Evolutionary conservation across 2,888 invertebrate species (phyloP).

Genomic region (Lingula anatina): DNA sequence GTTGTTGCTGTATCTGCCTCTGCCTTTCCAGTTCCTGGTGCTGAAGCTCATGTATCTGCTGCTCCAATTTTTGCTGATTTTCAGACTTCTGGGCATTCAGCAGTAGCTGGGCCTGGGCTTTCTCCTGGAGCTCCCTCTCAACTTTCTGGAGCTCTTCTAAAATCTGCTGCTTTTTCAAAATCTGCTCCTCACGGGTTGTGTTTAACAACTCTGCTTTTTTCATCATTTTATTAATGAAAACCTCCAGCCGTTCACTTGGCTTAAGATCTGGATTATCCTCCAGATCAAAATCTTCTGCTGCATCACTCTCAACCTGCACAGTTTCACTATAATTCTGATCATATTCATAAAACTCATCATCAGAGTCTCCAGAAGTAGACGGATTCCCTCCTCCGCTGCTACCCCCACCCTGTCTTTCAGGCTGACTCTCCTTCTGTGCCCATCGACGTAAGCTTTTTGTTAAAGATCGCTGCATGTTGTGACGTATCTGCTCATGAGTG

Average conservation of each 20-base stretch:
- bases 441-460: conserved; percentile 18
- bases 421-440: conserved; percentile 8
- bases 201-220: conserved; percentile 42
- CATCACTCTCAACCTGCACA: neutral
- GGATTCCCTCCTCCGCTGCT: too few species aligned
- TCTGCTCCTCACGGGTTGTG: conserved; percentile 58
- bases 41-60: conserved; percentile 30
- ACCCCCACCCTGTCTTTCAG: too few species aligned
- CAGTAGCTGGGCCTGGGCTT: conserved; percentile 51
- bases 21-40: conserved; percentile 23
- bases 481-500: too few species aligned
- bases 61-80: conserved; percentile 33
- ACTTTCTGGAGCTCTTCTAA: conserved; percentile 68
- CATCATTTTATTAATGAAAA: conserved; percentile 51
- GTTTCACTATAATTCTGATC: neutral
- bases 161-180: conserved; percentile 64
- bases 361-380: too few species aligned
- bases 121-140: conserved; percentile 65
- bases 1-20: conserved; percentile 24
- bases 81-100: conserved; percentile 38
- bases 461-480: conserved; percentile 32
- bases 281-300: neutral
- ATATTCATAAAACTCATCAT: too few species aligned
- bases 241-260: conserved; percentile 48
- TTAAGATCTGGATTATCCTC: conserved; percentile 25